Conservation (phyloP, 1,140 invertebrate species). For the Homalodisca vitripennis region DNA sequence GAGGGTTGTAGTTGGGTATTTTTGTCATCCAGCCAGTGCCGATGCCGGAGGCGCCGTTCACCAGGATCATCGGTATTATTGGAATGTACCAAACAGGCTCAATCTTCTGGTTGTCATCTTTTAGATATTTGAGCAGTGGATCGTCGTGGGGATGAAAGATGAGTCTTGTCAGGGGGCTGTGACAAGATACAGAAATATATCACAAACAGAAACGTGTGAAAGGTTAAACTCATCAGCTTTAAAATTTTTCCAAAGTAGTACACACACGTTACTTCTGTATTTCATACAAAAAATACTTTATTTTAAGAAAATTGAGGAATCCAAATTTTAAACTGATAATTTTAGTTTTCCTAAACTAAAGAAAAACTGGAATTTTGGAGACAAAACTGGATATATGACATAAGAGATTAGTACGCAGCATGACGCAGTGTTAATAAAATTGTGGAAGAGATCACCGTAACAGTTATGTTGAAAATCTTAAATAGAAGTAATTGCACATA, state of each 20-base stretch:
- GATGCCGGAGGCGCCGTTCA: conserved; percentile 97
- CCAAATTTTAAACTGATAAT: too few relatives aligned
- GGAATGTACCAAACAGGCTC: conserved; percentile 79
- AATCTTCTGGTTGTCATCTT: conserved; percentile 85
- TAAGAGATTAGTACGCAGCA: too few relatives aligned
- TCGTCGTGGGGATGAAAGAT: conserved; percentile 92
- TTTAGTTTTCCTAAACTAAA: too few relatives aligned
- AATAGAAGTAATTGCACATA: too few relatives aligned
- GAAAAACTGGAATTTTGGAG: too few relatives aligned
- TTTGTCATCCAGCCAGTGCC: conserved; percentile 99
- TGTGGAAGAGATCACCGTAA: too few relatives aligned
- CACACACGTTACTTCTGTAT: conserved; percentile 97
- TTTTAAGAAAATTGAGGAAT: too few relatives aligned
- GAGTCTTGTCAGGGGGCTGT: conserved; percentile 76
- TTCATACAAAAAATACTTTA: too few relatives aligned
- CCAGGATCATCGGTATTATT: conserved; percentile 93
- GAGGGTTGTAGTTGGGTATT: conserved; percentile 93
- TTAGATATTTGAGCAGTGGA: conserved; percentile 80
- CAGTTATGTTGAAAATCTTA: too few relatives aligned
- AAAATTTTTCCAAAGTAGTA: conserved; percentile 94
- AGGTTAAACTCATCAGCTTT: conserved; percentile 78
- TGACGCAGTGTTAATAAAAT: too few relatives aligned
- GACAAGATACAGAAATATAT: conserved; percentile 97
- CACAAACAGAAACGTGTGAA: conserved; percentile 95
- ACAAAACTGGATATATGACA: too few relatives aligned